phyloP scores from a whole-genome alignment of 2,113 vertebrate species.

The Plestiodon gilberti region DNA sequence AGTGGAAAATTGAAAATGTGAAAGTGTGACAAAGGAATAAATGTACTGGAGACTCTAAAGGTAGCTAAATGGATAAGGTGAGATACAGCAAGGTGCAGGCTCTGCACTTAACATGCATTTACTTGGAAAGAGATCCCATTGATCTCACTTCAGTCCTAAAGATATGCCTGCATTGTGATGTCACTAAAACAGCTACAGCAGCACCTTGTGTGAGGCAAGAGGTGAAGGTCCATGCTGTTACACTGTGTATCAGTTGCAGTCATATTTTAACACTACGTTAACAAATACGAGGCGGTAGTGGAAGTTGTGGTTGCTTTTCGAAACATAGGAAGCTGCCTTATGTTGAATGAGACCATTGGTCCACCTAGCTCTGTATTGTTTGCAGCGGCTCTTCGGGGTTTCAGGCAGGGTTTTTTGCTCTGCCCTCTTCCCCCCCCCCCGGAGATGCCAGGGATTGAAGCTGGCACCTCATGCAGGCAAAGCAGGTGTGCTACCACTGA shows the following conservation, averaged over 20 bases:
- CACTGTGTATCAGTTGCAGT: background rate
- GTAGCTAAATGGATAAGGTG: slow-evolving; percentile 16
- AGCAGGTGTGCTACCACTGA: no score
- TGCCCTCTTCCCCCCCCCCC: no score
- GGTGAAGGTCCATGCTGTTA: background rate
- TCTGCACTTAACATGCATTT: background rate
- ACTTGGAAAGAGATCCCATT: slow-evolving; percentile 4
- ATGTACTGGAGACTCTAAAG: slow-evolving; percentile 16
- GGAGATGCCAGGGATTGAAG: no score
- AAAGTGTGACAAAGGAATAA: slow-evolving; percentile 16
- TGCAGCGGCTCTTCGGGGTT: no score
- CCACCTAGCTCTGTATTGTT: no score
- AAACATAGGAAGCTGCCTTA: no score
- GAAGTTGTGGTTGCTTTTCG: background rate
- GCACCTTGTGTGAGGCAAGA: background rate
- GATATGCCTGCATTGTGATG: background rate
- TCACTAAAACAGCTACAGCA: background rate
- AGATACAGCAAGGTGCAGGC: slow-evolving; percentile 6
- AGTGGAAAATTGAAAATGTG: background rate
- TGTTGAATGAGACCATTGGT: no score
- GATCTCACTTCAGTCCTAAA: background rate
- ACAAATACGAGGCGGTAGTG: background rate
- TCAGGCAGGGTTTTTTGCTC: no score
- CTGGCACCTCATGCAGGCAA: no score
- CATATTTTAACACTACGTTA: background rate